phyloP scores from a whole-genome alignment of 2,797 vertebrate genomes.

The Siniperca scherzeri region DNA sequence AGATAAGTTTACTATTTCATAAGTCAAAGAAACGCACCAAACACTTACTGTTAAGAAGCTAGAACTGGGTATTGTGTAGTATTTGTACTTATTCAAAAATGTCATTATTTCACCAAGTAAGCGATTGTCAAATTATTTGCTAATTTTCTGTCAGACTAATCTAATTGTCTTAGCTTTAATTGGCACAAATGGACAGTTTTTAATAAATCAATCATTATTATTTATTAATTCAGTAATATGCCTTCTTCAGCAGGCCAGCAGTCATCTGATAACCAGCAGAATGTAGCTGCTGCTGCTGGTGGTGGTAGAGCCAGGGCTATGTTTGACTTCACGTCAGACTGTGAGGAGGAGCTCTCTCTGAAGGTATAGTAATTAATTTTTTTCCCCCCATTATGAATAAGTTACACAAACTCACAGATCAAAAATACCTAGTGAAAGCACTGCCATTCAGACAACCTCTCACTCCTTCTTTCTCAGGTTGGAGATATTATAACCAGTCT shows the following conservation, averaged over 20 bases:
- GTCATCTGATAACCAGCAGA: slow-evolving; percentile 57
- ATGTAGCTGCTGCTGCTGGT: slow-evolving; percentile 54
- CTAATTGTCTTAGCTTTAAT: background rate
- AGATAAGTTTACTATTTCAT: background rate
- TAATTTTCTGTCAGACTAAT: background rate
- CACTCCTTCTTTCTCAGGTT: slow-evolving; percentile 77
- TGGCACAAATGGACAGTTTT: background rate
- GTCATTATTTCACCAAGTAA: too few relatives aligned
- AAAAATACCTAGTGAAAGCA: background rate
- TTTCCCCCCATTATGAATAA: accelerated
- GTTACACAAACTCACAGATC: background rate
- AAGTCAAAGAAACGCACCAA: background rate
- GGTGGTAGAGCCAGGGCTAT: slow-evolving; percentile 86
- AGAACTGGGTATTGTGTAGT: background rate
- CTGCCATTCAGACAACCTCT: background rate
- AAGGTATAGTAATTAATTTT: slow-evolving; percentile 63
- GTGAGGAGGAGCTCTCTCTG: slow-evolving; percentile 92
- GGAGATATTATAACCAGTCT: slow-evolving; percentile 89
- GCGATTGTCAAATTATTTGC: background rate
- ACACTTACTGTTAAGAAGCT: background rate
- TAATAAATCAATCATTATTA: background rate
- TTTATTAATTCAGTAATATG: background rate
- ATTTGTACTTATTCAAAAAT: background rate
- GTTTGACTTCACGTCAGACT: slow-evolving; percentile 88
- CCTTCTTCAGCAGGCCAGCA: slow-evolving; percentile 61